phyloP scores from a whole-genome alignment of 2,888 invertebrate species.

The Serripes groenlandicus region DNA sequence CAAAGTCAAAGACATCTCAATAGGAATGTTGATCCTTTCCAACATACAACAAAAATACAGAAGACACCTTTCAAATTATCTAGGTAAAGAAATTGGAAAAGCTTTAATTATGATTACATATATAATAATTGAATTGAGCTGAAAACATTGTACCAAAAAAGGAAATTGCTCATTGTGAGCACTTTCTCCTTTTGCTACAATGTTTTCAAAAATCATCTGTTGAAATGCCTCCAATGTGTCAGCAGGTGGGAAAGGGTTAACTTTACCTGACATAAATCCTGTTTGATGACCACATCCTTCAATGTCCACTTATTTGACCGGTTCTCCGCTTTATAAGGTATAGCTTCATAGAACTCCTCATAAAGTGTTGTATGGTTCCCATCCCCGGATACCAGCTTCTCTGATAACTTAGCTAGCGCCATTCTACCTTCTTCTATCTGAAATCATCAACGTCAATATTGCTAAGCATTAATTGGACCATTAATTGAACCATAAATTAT shows the following conservation, averaged over 20 bases:
- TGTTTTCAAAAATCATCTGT: not conserved
- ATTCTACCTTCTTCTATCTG: conserved; percentile 79
- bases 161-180: not conserved
- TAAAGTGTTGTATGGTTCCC: conserved; percentile 27
- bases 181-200: not conserved
- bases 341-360: conserved; percentile 61
- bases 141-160: not conserved
- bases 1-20: too few relatives aligned
- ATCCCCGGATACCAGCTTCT: conserved; percentile 46
- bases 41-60: too few relatives aligned
- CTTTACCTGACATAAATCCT: conserved; percentile 76
- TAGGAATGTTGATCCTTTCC: too few relatives aligned
- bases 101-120: too few relatives aligned
- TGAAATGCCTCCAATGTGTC: not conserved
- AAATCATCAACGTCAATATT: too few relatives aligned
- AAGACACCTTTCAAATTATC: too few relatives aligned
- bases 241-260: not conserved
- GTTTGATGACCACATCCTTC: conserved; percentile 68
- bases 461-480: too few relatives aligned
- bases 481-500: too few relatives aligned
- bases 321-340: conserved; percentile 56
- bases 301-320: conserved; percentile 40
- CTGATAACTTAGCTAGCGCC: conserved; percentile 58
- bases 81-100: too few relatives aligned
- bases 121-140: too few relatives aligned